A percentile compares a stretch with the other conserved stretches of the same genome.
phyloP scores from a whole-genome alignment of 2,113 vertebrate species.

The Orcinus orca region DNA sequence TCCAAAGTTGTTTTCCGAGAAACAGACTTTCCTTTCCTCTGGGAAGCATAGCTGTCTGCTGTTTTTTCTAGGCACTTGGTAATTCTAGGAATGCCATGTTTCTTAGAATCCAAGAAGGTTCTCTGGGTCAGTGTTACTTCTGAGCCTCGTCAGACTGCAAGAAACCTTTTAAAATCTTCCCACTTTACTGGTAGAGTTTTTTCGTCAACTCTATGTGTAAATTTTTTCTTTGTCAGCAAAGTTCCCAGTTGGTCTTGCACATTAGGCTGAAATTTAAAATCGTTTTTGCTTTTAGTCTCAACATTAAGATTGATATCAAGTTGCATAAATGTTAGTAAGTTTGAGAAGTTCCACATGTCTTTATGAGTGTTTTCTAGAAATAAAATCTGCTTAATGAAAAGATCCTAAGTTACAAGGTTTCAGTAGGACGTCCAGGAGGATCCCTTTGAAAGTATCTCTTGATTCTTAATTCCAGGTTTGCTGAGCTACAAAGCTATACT shows the following conservation, averaged over 20 bases:
- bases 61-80: not conserved
- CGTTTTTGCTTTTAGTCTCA: not conserved
- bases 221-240: not conserved
- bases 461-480: conserved; percentile 88
- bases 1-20: not conserved
- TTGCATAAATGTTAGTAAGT: not conserved
- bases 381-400: not conserved
- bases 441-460: conserved; percentile 54
- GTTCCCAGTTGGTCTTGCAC: not conserved
- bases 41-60: not conserved
- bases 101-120: not conserved
- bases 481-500: conserved; percentile 92
- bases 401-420: not conserved
- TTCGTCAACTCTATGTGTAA: not conserved
- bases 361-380: not conserved
- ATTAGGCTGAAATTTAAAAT: not conserved
- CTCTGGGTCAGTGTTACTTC: not conserved
- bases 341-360: not conserved
- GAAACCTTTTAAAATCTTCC: not conserved
- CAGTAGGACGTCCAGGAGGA: not conserved
- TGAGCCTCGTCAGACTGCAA: not conserved
- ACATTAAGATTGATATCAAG: not conserved
- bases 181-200: not conserved
- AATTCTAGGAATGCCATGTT: not conserved
- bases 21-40: not conserved